Evolutionary conservation across 2,888 invertebrate species (phyloP).

Genomic region (Psylliodes chrysocephalus): DNA sequence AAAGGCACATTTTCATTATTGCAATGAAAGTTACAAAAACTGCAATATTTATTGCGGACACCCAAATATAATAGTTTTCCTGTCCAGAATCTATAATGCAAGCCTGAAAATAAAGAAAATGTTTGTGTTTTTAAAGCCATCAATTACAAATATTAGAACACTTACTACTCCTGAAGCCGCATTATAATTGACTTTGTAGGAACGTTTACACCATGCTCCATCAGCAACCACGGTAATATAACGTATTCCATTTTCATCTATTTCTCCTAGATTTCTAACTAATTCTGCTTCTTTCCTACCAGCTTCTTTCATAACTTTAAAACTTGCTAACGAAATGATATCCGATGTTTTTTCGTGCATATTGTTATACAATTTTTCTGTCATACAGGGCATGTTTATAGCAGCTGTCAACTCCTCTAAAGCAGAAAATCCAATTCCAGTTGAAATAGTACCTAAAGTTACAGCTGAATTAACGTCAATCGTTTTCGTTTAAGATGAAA

Average conservation of each 20-base stretch:
- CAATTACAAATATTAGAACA: constrained; percentile 40
- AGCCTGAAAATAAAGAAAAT: too few relatives aligned
- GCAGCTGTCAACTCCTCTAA: too few relatives aligned
- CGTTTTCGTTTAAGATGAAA: too few relatives aligned
- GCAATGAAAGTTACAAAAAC: constrained; percentile 44
- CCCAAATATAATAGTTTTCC: constrained; percentile 50
- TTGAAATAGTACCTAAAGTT: too few relatives aligned
- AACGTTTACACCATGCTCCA: constrained; percentile 50
- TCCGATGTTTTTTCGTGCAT: too few relatives aligned
- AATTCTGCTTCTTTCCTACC: constrained; percentile 41
- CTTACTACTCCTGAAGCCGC: constrained; percentile 51
- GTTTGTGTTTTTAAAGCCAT: too few relatives aligned
- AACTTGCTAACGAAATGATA: too few relatives aligned
- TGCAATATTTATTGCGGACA: constrained; percentile 53
- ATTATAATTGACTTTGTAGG: constrained; percentile 46
- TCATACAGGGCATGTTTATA: too few relatives aligned
- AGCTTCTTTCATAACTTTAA: constrained; percentile 12
- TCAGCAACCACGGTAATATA: constrained; percentile 50
- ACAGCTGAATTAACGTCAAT: too few relatives aligned
- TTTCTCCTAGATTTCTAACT: constrained; percentile 42
- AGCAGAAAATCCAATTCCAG: too few relatives aligned
- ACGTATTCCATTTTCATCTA: constrained; percentile 70
- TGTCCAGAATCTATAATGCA: constrained; percentile 21
- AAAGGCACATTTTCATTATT: constrained; percentile 36
- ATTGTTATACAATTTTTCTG: too few relatives aligned